Conservation (phyloP, 2,797 vertebrate species). For the Silurus lanzhouensis region DNA sequence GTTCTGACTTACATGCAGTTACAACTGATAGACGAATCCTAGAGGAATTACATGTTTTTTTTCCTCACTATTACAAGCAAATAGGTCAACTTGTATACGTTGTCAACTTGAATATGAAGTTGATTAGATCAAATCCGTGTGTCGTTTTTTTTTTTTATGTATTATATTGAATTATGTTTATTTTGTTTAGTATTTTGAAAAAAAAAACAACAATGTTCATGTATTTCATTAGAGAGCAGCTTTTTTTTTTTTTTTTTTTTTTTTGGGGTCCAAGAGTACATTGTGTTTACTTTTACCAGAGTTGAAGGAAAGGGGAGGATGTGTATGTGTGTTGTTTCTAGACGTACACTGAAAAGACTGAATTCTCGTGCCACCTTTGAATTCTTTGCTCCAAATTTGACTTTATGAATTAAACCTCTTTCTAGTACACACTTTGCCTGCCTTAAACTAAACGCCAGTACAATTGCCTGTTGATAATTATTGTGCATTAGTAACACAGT, state of each 20-base stretch:
- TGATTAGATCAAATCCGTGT: too few relatives aligned
- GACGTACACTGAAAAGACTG: not conserved
- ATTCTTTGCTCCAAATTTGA: conserved; percentile 36
- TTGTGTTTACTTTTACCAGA: conserved; percentile 38
- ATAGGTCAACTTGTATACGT: not conserved
- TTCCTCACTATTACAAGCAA: not conserved
- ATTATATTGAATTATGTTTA: not conserved
- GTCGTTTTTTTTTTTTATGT: not conserved
- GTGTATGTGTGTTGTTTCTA: not conserved
- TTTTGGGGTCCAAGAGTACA: conserved; percentile 42
- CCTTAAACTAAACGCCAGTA: conserved; percentile 58
- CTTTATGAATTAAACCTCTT: conserved; percentile 49
- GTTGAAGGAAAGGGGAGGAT: not conserved
- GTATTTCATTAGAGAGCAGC: conserved; percentile 1
- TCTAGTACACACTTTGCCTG: conserved; percentile 50
- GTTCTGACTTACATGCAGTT: not conserved
- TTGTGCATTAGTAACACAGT: conserved; percentile 33
- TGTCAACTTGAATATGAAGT: too few relatives aligned
- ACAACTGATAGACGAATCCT: not conserved
- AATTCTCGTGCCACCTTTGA: conserved; percentile 26
- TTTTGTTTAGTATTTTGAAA: conserved; percentile 2
- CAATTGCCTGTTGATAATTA: conserved; percentile 41
- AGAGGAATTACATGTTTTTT: conserved; percentile 2
- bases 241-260: conserved; percentile 18
- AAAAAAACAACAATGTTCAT: not conserved